phyloP scores from a whole-genome alignment of 1,140 invertebrate species.

The Lasaia peninsularis region DNA sequence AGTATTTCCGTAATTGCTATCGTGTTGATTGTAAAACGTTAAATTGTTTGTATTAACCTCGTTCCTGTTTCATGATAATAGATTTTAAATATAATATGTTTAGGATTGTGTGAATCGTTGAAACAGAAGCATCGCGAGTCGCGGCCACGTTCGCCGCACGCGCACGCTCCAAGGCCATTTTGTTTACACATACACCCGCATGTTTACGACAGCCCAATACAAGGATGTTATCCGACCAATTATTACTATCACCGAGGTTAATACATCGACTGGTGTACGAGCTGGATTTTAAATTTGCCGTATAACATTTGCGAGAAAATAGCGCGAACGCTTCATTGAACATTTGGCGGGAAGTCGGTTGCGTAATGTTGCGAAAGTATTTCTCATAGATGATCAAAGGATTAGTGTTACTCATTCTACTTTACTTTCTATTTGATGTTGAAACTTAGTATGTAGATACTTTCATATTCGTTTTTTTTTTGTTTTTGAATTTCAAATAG shows the following conservation, averaged over 20 bases:
- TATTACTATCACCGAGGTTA: conserved; percentile 22
- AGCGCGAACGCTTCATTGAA: conserved; percentile 71
- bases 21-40: neutral
- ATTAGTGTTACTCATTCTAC: no score
- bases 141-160: conserved; percentile 39
- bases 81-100: conserved; percentile 40
- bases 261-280: conserved; percentile 21
- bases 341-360: conserved; percentile 59
- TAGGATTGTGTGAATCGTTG: conserved; percentile 42
- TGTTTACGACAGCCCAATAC: conserved; percentile 47
- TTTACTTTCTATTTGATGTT: no score
- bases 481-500: no score
- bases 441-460: no score
- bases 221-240: conserved; percentile 40
- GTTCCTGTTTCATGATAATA: conserved; percentile 35
- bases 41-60: neutral
- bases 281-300: conserved; percentile 37
- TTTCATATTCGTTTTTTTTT: no score
- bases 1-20: conserved; percentile 2
- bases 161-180: conserved; percentile 62
- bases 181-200: conserved; percentile 63
- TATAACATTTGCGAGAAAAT: conserved; percentile 48
- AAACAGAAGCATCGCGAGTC: conserved; percentile 32
- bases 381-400: conserved; percentile 30
- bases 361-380: conserved; percentile 61